Base-by-base conservation (phyloP, 2,888 invertebrate genomes). In the Antheraea yamamai region DNA sequence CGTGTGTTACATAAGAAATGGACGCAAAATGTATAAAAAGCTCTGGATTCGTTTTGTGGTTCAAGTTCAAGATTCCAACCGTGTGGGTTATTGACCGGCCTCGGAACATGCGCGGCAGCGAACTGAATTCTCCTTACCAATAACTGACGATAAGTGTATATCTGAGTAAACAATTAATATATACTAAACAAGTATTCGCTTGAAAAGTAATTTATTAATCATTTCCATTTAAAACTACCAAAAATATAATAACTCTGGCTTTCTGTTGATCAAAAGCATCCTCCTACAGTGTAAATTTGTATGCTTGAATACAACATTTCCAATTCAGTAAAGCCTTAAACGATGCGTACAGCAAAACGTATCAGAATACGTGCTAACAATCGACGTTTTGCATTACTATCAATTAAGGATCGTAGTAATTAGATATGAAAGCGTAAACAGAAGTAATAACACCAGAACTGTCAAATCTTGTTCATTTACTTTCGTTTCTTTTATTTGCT, bases 41-140 rank as follows among this genome's bases (percentile, higher is more conserved):
- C 87, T 84, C 84, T 83, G 78, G 81, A 61, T 84, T 81, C 81
- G 83, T 83, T 86, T 88, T 90, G 84, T 90, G 89, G 91, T 92
- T 94, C 92, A 93, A 93, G 93, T 93, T 93, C 92, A 93, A 91
- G 90, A 91, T 88, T 88, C 87, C 84, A 83, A 85, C 87, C 83
- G 84, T 81, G 77, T 79, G 83, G 77, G 92, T 90, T 91, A 92
- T 91, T 92, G 92, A 91, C 91, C 92, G 90, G 85, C 81, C 84
- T 79, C 84, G 81, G 88, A 87, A 88, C 88, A 89, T 91, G 90
- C 90, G 90, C 91, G 86, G 83, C 83, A 79, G 72, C 71, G 80
- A 83, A 82, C 83, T 84, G 82, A 81, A 81, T 85, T 86, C 85
- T 81, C 80, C 77, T 73, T 77, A 73, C 82, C 80, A 75, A 78